Base-by-base conservation (phyloP, 2,888 invertebrate genomes). In the Lomographa bimaculata region DNA sequence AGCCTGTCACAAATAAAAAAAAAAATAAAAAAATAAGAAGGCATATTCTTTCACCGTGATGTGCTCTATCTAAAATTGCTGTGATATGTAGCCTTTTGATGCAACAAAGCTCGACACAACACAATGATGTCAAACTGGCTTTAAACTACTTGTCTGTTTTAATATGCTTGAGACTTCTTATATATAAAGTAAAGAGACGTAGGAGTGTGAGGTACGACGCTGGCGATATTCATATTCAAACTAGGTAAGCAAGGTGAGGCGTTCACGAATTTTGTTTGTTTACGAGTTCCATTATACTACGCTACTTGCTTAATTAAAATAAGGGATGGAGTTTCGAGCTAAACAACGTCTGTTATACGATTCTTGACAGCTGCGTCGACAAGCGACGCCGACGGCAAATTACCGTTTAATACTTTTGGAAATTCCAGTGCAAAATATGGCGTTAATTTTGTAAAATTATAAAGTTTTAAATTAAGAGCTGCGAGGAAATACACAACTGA, bases 291-390 rank as follows among this genome's bases (percentile, higher is more conserved):
- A 69, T 70, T 63, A 66, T 60, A 58, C 57, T 54, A 51, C 54
- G 61, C 59, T 65, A 60, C 61, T 64, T 60, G 61, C 62, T 69
- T 72, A 70, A 72, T 72, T 71, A 72, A 72, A 70, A 65, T 67
- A 70, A 62, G 60, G 66, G 56, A 60, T 54, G 53, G 52, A 51
- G 47, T 54, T 54, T 42, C 47, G 40, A 50, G 50, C 53, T 54
- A 56, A 63, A 56, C 48, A 46, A 44, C 50, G 60, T 61, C 64
- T 60, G 55, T 64, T 62, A 59, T 58, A 50, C 50, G 49, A 63
- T 59, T 55, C 54, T 54, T 65, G 66, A 69, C 70, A 68, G 56
- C 69, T 68, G 68, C 56, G 58, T 57, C 60, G 50, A 30, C 32
- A 46, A 54, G 50, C 50, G 51, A 42, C 39, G 14, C 41, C 47